Percentiles rank a stretch among this genome's conserved stretches.
phyloP scores from a whole-genome alignment of 2,888 invertebrate species.

The Spicauda simplicius region DNA sequence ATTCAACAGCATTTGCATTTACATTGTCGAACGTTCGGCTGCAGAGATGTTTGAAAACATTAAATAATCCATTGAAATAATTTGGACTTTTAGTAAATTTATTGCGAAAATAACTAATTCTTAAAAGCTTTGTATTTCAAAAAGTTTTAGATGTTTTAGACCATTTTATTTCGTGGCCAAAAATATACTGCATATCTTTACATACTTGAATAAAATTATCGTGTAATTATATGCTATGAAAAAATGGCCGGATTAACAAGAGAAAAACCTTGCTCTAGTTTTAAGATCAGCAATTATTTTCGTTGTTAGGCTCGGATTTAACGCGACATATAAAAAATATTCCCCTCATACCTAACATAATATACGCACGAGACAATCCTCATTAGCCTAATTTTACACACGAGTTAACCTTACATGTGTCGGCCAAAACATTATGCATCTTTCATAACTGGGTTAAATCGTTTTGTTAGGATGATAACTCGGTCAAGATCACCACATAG shows the following conservation, averaged over 20 bases:
- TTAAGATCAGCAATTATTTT: slow-evolving; percentile 15
- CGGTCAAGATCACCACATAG: slow-evolving; percentile 67
- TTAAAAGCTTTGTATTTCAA: too few species aligned
- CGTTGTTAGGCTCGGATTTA: slow-evolving; percentile 43
- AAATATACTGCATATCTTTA: too few species aligned
- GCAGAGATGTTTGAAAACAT: too few species aligned
- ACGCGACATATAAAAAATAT: slow-evolving; percentile 42
- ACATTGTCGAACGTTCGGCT: too few species aligned
- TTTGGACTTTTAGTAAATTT: too few species aligned
- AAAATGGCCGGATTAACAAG: background rate
- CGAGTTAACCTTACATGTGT: slow-evolving; percentile 52
- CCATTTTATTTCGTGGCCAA: too few species aligned
- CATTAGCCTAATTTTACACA: slow-evolving; percentile 58
- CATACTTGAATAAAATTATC: too few species aligned
- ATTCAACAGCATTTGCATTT: too few species aligned
- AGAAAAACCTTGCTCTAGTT: slow-evolving; percentile 11
- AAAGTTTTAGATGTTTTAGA: too few species aligned
- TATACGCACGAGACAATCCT: slow-evolving; percentile 47
- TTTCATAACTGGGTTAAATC: slow-evolving; percentile 66
- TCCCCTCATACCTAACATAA: slow-evolving; percentile 34
- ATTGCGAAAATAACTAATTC: too few species aligned
- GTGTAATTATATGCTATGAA: background rate
- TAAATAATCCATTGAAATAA: too few species aligned
- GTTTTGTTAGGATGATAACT: slow-evolving; percentile 62
- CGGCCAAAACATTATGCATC: slow-evolving; percentile 66